Evolutionary conservation across 1,140 invertebrate genomes (phyloP), one percentile per base, ranked within the genome.

Genomic region (Tetramorium simillimum): DNA sequence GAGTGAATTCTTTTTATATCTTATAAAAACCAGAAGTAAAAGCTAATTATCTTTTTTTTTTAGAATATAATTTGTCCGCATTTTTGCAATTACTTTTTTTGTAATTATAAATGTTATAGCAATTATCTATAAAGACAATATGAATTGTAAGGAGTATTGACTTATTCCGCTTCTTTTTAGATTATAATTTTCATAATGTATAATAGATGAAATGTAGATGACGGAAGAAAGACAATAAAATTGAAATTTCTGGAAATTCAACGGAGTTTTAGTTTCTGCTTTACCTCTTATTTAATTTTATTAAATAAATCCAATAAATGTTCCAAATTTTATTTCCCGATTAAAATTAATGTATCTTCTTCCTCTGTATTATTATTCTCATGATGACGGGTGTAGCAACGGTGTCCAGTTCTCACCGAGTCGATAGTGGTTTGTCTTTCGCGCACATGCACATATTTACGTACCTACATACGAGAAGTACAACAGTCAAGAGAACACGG

Each of bases 381-480:
- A 58, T 43, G 51, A 58, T n/a, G n/a, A 1, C 16, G 51, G 40
- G n/a, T 58, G 93, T 93, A 80, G 24, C 70, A 58, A 67, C 40
- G 69, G 58, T 91, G 93, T 94, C 92, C 92, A 95, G 94, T 95
- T 95, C 94, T 95, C 94, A 95, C 94, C 93, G 89, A 89, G 90
- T 72, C 89, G 86, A 88, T 90, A 90, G 88, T 86, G 62, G 53
- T 53, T 63, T 62, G 60, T 28, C 88, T 84, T 82, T 62, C 63
- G 65, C 69, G 73, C 37, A 69, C 37, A 85, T 63, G 84, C 28
- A 85, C 37, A 88, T 63, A 46, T 28, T 73, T 60, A 88, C 80
- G n/a, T 67, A 49, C 3, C 18, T 18, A 63, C n/a, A 10, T 43
- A 37, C n/a, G 9, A 21, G 10, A 21, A 70, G 16, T 70, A 70